Evolutionary conservation across 92 coral and sea anemone genomes (phyloP).

Genomic region (Siderastrea siderea): DNA sequence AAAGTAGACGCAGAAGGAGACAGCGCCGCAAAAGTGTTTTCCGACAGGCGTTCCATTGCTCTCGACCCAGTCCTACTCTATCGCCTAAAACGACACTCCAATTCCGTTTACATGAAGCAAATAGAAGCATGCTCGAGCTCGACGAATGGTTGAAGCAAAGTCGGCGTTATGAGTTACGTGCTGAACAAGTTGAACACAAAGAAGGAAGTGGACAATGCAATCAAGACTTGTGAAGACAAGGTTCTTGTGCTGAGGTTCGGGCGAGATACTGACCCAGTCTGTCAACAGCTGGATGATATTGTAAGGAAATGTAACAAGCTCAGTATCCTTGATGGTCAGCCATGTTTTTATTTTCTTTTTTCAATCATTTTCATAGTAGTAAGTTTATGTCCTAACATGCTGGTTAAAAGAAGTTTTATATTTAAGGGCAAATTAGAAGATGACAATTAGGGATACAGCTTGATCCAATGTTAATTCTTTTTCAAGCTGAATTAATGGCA

Average conservation of each 20-base stretch:
- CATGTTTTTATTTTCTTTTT: not conserved
- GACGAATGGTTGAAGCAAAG: not conserved
- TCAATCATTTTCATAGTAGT: not conserved
- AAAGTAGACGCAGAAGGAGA: not conserved
- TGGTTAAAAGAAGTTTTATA: not conserved
- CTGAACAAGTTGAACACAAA: conserved; percentile 82
- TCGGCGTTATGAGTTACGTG: conserved; percentile 81
- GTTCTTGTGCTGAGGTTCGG: conserved; percentile 98
- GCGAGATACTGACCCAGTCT: conserved; percentile 86
- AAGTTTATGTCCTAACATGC: not conserved
- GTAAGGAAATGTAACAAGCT: conserved; percentile 68
- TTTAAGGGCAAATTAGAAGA: no score
- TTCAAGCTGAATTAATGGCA: no score
- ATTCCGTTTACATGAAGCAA: not conserved
- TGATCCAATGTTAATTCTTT: no score
- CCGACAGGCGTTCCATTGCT: conserved; percentile 36
- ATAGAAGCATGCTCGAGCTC: no score
- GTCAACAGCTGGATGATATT: conserved; percentile 95
- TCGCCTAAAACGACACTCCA: not conserved
- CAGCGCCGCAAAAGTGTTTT: not conserved
- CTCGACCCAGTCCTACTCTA: conserved; percentile 26
- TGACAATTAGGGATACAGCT: no score
- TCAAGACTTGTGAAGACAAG: conserved; percentile 94
- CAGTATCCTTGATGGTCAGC: conserved; percentile 37
- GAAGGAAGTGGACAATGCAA: conserved; percentile 94